Conservation (phyloP, 2,113 vertebrate genomes). For the Eolophus roseicapilla region DNA sequence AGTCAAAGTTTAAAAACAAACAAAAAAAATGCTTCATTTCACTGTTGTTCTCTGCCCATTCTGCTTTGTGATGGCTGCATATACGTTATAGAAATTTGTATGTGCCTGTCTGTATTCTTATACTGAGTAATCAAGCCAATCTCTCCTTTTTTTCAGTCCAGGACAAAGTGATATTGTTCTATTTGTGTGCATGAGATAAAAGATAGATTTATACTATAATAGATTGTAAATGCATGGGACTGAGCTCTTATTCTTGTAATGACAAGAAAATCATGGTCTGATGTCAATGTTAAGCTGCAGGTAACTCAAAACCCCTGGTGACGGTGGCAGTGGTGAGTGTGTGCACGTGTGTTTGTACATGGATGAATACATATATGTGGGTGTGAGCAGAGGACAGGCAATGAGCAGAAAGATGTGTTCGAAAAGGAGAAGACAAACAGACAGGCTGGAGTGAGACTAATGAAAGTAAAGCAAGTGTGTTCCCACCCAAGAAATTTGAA, state of each 20-base stretch:
- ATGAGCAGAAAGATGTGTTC: background rate
- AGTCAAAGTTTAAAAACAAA: background rate
- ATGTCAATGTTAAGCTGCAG: background rate
- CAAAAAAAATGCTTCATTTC: background rate
- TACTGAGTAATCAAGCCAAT: background rate
- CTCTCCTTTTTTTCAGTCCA: background rate
- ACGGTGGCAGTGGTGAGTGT: background rate
- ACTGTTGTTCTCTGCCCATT: background rate
- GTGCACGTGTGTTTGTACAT: rapidly evolving
- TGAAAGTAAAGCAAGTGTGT: background rate
- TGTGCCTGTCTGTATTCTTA: background rate
- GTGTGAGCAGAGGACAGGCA: background rate
- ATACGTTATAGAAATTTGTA: background rate
- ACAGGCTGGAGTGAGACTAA: background rate
- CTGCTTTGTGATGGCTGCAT: background rate
- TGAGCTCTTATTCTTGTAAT: background rate
- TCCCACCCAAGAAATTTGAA: background rate
- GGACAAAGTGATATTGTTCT: background rate
- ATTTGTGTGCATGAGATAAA: background rate
- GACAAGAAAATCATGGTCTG: background rate
- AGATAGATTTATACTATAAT: background rate
- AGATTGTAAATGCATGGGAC: background rate
- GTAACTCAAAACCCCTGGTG: background rate
- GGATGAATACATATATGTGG: rapidly evolving
- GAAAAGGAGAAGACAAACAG: background rate